phyloP scores from a whole-genome alignment of 2,888 invertebrate species.

The Pollenia labialis region DNA sequence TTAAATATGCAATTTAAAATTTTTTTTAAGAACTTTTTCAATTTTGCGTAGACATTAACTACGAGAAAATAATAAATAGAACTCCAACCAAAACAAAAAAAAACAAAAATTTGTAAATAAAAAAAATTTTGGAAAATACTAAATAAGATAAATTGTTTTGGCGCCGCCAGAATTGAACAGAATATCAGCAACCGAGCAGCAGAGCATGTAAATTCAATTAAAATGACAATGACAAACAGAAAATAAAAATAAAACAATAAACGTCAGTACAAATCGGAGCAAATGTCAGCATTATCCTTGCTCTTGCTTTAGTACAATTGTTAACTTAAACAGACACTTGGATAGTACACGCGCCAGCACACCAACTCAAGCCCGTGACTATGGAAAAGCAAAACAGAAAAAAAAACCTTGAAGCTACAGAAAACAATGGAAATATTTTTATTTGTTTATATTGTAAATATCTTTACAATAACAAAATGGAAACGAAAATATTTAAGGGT shows the following conservation, averaged over 20 bases:
- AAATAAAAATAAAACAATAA: slow-evolving; percentile 9
- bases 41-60: slow-evolving; percentile 4
- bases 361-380: slow-evolving; percentile 32
- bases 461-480: slow-evolving; percentile 6
- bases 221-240: slow-evolving; percentile 62
- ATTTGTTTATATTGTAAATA: slow-evolving; percentile 22
- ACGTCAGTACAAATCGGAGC: slow-evolving; percentile 23
- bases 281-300: slow-evolving; percentile 48
- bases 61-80: slow-evolving; percentile 4
- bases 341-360: slow-evolving; percentile 14
- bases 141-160: slow-evolving; percentile 48
- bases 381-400: not conserved
- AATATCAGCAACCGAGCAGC: slow-evolving; percentile 3
- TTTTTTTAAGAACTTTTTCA: slow-evolving; percentile 36
- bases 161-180: slow-evolving; percentile 7
- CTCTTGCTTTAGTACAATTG: slow-evolving; percentile 38
- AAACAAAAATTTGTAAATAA: slow-evolving; percentile 15
- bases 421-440: slow-evolving; percentile 53
- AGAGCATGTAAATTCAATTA: slow-evolving; percentile 64
- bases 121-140: slow-evolving; percentile 5
- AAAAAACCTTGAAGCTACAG: slow-evolving; percentile 36
- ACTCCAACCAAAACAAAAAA: slow-evolving; percentile 13
- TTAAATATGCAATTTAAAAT: slow-evolving; percentile 48
- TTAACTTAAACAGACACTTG: slow-evolving; percentile 31
- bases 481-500: not conserved